A percentile compares a stretch with the other conserved stretches of the same genome.
Conservation (phyloP, 2,113 vertebrate genomes). For the Poicephalus gulielmi region DNA sequence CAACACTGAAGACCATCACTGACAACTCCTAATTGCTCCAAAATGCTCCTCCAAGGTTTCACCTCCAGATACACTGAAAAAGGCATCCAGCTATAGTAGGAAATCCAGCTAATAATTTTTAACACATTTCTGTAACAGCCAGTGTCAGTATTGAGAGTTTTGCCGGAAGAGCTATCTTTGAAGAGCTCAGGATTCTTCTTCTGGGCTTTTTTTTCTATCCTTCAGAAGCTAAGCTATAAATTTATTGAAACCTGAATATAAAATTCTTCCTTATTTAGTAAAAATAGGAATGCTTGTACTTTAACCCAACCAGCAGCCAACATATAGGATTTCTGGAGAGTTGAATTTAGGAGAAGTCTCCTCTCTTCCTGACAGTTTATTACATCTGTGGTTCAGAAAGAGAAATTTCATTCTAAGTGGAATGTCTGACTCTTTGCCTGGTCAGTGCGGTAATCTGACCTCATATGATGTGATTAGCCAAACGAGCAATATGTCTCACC, state of each 20-base stretch:
- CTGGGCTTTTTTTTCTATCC: neutral
- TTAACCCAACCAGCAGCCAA: neutral
- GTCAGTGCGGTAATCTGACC: neutral
- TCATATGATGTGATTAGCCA: neutral
- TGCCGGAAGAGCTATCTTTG: neutral
- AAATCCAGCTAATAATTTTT: neutral
- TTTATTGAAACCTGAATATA: neutral
- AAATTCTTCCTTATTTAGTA: conserved; percentile 11
- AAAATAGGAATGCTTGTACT: neutral
- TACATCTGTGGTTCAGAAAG: neutral
- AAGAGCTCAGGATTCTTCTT: conserved; percentile 7
- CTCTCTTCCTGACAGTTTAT: neutral
- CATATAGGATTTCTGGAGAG: neutral
- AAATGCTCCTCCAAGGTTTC: neutral
- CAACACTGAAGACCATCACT: neutral
- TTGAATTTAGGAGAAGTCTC: neutral
- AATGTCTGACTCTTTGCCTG: neutral
- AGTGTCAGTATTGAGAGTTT: neutral
- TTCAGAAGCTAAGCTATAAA: conserved; percentile 24
- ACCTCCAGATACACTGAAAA: neutral
- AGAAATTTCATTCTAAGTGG: neutral
- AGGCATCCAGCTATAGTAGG: neutral
- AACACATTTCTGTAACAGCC: neutral
- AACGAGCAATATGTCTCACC: neutral
- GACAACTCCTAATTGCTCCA: neutral